Percentiles rank a stretch among this genome's conserved stretches.
Evolutionary conservation across 2,888 invertebrate genomes (phyloP).

Genomic region (Hypena proboscidalis): DNA sequence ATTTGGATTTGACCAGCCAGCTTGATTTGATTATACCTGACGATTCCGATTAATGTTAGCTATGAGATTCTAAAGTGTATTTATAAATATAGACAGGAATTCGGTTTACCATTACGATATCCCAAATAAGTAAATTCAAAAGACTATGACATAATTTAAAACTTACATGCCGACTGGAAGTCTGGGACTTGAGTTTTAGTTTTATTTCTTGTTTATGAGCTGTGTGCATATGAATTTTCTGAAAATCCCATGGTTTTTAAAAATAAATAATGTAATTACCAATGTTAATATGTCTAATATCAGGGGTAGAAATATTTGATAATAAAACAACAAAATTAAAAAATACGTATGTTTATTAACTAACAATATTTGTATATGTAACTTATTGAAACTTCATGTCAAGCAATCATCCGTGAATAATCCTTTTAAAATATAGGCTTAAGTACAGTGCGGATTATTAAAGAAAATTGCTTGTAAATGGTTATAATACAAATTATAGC

Average conservation of each 20-base stretch:
- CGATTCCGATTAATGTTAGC: constrained; percentile 21
- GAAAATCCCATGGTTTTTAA: too few species aligned
- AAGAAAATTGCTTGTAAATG: constrained; percentile 38
- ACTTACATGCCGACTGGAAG: too few species aligned
- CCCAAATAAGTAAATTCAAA: too few species aligned
- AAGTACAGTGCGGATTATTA: constrained; percentile 30
- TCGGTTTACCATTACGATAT: too few species aligned
- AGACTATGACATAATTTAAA: too few species aligned
- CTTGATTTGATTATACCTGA: constrained; percentile 25
- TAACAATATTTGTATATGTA: constrained; percentile 55
- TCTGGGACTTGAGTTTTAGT: too few species aligned
- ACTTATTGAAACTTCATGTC: constrained; percentile 41
- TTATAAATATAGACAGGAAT: too few species aligned
- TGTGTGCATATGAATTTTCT: too few species aligned
- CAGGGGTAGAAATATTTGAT: background rate
- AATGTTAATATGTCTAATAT: background rate
- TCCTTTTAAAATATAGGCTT: constrained; percentile 23
- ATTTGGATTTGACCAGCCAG: constrained; percentile 22
- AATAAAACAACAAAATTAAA: constrained; percentile 46
- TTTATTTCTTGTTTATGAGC: too few species aligned
- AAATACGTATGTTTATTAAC: constrained; percentile 57
- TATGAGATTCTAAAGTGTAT: too few species aligned
- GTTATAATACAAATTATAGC: constrained; percentile 23
- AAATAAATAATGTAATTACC: too few species aligned
- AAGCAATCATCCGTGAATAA: constrained; percentile 44